These are phyloP conservation scores for Dendrolimus kikuchii DNA, from an alignment of 1,140 invertebrate species.

Conservation along the genomic window DNA sequence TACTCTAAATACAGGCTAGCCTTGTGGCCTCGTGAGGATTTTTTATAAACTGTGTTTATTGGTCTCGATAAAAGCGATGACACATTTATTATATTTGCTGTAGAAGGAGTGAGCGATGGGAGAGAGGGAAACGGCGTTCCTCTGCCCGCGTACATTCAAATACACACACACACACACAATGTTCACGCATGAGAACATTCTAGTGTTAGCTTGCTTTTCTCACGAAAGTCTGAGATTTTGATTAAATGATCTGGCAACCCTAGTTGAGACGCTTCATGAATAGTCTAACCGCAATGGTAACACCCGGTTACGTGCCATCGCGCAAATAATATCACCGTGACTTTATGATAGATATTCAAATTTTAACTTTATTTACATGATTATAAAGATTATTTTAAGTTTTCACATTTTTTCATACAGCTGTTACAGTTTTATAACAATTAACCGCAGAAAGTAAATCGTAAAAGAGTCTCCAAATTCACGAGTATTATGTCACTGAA, in stretches of 20 bases:
- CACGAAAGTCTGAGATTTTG: no score
- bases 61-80: no score
- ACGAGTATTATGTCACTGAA: slow-evolving; percentile 28
- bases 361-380: slow-evolving; percentile 6
- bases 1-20: no score
- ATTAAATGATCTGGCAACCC: slow-evolving; percentile 20
- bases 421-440: slow-evolving; percentile 22
- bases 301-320: slow-evolving; percentile 32
- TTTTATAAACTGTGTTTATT: no score
- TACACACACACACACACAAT: no score
- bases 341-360: slow-evolving; percentile 3
- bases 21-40: no score
- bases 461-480: slow-evolving; percentile 21
- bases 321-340: slow-evolving; percentile 46
- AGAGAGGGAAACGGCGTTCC: no score
- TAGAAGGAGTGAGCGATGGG: no score
- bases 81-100: no score
- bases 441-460: slow-evolving; percentile 41
- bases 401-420: slow-evolving; percentile 4
- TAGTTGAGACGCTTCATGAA: slow-evolving; percentile 30
- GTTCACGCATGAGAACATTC: no score
- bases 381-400: slow-evolving; percentile 1
- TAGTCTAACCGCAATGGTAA: slow-evolving; percentile 37
- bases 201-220: no score
- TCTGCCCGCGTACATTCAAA: no score